These are phyloP conservation scores for Notodonta ziczac DNA, from an alignment of 2,888 invertebrate species.

Conservation along the genomic window DNA sequence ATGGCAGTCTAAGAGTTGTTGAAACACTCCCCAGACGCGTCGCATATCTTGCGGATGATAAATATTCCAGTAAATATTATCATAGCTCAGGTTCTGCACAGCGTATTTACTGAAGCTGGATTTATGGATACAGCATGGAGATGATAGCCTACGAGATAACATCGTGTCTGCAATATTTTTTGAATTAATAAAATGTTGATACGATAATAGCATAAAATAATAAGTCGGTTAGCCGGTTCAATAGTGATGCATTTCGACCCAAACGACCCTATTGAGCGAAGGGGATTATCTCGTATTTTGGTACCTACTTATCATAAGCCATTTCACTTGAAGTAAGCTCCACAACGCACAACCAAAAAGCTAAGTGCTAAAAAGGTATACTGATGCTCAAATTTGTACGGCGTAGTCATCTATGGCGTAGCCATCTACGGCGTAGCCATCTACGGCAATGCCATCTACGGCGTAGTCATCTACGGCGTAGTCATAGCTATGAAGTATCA, in stretches of 20 bases:
- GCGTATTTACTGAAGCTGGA: conserved; percentile 1
- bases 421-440: too few relatives aligned
- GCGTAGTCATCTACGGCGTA: too few relatives aligned
- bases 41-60: conserved; percentile 5
- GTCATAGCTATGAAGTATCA: conserved; percentile 10
- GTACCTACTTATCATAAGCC: too few relatives aligned
- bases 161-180: not conserved
- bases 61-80: conserved; percentile 9
- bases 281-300: too few relatives aligned
- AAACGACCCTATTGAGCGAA: too few relatives aligned
- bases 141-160: not conserved
- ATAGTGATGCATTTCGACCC: too few relatives aligned
- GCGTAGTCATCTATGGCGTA: conserved; percentile 27
- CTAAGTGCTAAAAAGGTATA: conserved; percentile 23
- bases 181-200: not conserved
- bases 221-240: too few relatives aligned
- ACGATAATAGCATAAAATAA: too few relatives aligned
- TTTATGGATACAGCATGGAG: not conserved
- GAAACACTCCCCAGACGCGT: conserved; percentile 4
- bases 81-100: not conserved
- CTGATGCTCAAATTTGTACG: conserved; percentile 29
- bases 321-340: too few relatives aligned
- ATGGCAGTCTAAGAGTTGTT: conserved; percentile 7
- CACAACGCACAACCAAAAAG: not conserved
- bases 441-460: too few relatives aligned